Evolutionary conservation across 92 coral and sea anemone species (phyloP).

Genomic region (Zoanthus gigantus): DNA sequence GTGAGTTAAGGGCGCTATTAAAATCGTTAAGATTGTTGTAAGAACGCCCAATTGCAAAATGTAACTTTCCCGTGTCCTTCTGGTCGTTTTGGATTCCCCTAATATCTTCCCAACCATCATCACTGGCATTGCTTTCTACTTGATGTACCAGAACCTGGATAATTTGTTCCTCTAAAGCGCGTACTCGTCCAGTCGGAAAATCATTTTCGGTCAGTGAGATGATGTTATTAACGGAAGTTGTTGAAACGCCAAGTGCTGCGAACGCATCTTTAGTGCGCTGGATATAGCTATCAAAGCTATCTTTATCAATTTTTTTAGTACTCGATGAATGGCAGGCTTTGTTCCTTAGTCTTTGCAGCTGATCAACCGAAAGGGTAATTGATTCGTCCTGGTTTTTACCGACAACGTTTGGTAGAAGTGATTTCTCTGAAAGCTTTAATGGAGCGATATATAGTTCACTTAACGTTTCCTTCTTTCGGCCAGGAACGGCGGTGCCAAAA

Average conservation of each 20-base stretch:
- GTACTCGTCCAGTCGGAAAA: constrained; percentile 53
- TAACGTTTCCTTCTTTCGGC: background rate
- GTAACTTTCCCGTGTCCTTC: too few relatives aligned
- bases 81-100: background rate
- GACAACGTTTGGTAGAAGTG: background rate
- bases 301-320: constrained; percentile 40
- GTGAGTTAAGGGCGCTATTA: too few relatives aligned
- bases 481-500: background rate
- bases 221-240: constrained; percentile 39
- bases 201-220: constrained; percentile 52
- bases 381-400: constrained; percentile 50
- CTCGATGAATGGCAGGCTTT: constrained; percentile 46
- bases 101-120: background rate
- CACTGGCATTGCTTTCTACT: background rate
- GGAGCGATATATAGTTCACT: background rate
- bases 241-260: constrained; percentile 30
- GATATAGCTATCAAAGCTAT: constrained; percentile 28
- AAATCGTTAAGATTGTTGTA: too few relatives aligned
- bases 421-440: background rate
- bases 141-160: background rate
- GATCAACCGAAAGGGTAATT: constrained; percentile 58
- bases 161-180: background rate
- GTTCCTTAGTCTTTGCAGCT: constrained; percentile 59
- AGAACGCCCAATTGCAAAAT: too few relatives aligned
- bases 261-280: constrained; percentile 56